Base-by-base conservation (phyloP, 2,113 vertebrate genomes). In the Cyanoramphus novaezelandiae region DNA sequence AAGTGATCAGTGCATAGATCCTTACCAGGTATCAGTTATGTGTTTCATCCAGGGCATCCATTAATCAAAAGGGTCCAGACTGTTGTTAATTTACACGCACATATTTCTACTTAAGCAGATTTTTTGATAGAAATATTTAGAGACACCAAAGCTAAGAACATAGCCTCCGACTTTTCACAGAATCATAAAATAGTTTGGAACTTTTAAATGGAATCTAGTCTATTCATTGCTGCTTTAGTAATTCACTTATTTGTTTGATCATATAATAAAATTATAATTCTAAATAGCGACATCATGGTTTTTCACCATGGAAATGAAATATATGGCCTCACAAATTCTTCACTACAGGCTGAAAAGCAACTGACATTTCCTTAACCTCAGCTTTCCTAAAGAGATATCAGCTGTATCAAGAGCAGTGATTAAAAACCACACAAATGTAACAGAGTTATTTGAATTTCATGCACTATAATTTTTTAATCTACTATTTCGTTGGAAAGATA, bases 1-100 rank as follows among this genome's bases (percentile, higher is more conserved):
- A 86, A 85, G 65, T 72, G 92, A 92, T 90, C 94, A 89, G 96
- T 84, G 93, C 80, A 57, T 82, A 90, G 82, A 92, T 93, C 82
- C 91, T 78, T 74, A 70, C 23, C 31, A 88, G 85, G 28, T 91
- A 93, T 95, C 87, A 88, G 82, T 95, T 97, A 88, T 67, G 46
- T 68, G 23, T 88, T 97, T 77, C 81, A 88, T 63, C 16, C 52
- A 80, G 71, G 60, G 24, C 37, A 91, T 39, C 44, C 60, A 68
- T 90, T 53, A 39, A 24, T 50, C 74, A 71, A 68, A 91, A 86
- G 25, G 9, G 6, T 25, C 19, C 57, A 59, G 69, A 16, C 18
- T 47, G 21, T 41, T 17, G 6, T 46, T 76, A 72, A 60, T 90
- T 88, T 79, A 86, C 59, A 92, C 17, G 10, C 39, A 82, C 6